Evolutionary conservation across 2,113 vertebrate genomes (phyloP), one percentile per base, ranked within the genome.

Genomic region (Callorhinus ursinus): DNA sequence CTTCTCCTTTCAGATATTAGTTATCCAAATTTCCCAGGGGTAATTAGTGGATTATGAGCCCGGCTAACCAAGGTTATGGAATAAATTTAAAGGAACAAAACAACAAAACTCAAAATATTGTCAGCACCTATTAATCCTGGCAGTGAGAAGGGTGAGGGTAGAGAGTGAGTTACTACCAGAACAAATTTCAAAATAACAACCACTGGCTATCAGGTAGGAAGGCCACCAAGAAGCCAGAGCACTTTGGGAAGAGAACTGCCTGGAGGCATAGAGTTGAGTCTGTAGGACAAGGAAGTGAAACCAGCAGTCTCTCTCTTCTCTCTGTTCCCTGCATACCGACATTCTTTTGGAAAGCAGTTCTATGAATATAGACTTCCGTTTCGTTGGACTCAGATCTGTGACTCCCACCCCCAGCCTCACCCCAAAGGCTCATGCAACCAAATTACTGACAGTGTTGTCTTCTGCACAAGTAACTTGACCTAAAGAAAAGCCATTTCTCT

Each of bases 311-410:
- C 19, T 57, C 33, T 67, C 21, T 51, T 69, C 11, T 63, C 28
- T 6, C 55, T 74, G 11, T 5, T 13, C 11, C 18, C 18, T n/a
- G 24, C 8, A 49, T 0, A 0, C 1, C 10, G 5, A 46, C 14
- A 4, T 65, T 11, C 46, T 81, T 80, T n/a, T 72, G 61, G 46
- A 89, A 79, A 80, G 24, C 22, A 71, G 2, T 36, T 84, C 65
- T 86, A 13, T 59, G 81, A 81, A n/a, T 53, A 55, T 4, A 82
- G 57, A 39, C 21, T 76, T n/a, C 22, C 46, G 67, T 81, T 63
- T 74, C 72, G 39, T 33, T 93, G 63, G 21, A 42, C 65, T 57
- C 63, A 42, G 19, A 74, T 51, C 83, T 42, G 9, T 77, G 21
- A 82, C 59, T 1, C 14, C 86, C 22, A 10, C 14, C 39, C 11